Base-by-base conservation (phyloP, 2,888 invertebrate species). In the Teinopalpus imperialis region DNA sequence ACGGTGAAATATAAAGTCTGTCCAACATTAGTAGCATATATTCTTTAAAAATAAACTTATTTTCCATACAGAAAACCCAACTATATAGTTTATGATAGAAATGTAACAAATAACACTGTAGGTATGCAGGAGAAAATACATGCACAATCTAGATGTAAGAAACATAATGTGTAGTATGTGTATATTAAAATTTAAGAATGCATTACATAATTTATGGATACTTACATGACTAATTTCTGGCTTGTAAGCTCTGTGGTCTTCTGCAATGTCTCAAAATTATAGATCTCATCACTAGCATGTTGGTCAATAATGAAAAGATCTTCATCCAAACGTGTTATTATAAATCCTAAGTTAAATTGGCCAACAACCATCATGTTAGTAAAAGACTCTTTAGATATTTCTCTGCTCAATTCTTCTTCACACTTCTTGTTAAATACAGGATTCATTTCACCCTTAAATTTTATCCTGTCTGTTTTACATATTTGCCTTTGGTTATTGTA, bases 231-330 rank as follows among this genome's bases (percentile, higher is more conserved):
- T 29, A 99, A 89, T 66, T 92, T 93, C 77, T 99, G 99, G 63
- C 92, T 94, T 49, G 96, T 93, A 41, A 99, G 81, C 47, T 93
- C 92, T 0, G 95, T 96, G 39, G 92, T 94, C 57, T 90, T 91
- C 71, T 97, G 96, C 48, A 99, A 87, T 50, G 92, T 93, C 85
- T 99, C 99, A 83, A 98, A 99, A 83, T 98, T 98, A 78, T 94
- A 98, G 76, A 98, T 99, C 85, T 99, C 99, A 81, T 99, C 99
- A 3, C 96, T 94, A 3, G 99, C 99, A 89, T 99, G 99, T 81
- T 99, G 99, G 85, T 99, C 99, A 48, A 99, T 93, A 48, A 99
- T 98, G 74, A 99, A 99, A 5, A 99, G 88, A 88, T 99, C 98
- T 40, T 93, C 90, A n/a, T 93, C 92, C 14, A 97, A 88, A 63